These are phyloP conservation scores for Hypolimnas misippus DNA, from an alignment of 2,888 invertebrate species.

Conservation along the genomic window DNA sequence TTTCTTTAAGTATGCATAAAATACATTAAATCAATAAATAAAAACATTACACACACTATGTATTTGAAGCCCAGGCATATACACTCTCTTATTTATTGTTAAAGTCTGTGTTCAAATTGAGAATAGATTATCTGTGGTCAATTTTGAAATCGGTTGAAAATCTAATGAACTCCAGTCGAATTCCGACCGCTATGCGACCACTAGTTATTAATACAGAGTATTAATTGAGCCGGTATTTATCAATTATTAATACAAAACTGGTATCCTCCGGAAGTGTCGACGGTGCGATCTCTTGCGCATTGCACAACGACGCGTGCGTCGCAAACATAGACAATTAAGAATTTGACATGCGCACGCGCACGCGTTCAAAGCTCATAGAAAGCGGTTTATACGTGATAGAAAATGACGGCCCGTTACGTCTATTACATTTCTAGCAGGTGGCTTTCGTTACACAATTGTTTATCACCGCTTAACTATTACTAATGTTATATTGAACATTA, in stretches of 20 bases:
- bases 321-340: slow-evolving; percentile 28
- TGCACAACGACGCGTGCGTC: slow-evolving; percentile 36
- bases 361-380: slow-evolving; percentile 42
- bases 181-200: too few species aligned
- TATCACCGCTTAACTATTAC: not conserved
- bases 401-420: slow-evolving; percentile 32
- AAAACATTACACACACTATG: too few species aligned
- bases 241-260: slow-evolving; percentile 10
- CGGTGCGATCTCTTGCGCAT: slow-evolving; percentile 28
- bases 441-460: slow-evolving; percentile 34
- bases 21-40: too few species aligned
- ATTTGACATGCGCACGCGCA: slow-evolving; percentile 40
- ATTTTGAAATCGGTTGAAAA: too few species aligned
- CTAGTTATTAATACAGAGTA: too few species aligned
- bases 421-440: slow-evolving; percentile 33
- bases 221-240: slow-evolving; percentile 5
- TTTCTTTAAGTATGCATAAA: too few species aligned
- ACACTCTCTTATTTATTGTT: too few species aligned
- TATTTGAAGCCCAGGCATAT: too few species aligned
- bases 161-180: too few species aligned
- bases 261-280: slow-evolving; percentile 25
- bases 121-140: too few species aligned
- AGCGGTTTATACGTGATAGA: slow-evolving; percentile 42
- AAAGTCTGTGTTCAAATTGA: too few species aligned
- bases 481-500: slow-evolving; percentile 14